Conservation (phyloP, 2,888 invertebrate species). For the Acheta domesticus region DNA sequence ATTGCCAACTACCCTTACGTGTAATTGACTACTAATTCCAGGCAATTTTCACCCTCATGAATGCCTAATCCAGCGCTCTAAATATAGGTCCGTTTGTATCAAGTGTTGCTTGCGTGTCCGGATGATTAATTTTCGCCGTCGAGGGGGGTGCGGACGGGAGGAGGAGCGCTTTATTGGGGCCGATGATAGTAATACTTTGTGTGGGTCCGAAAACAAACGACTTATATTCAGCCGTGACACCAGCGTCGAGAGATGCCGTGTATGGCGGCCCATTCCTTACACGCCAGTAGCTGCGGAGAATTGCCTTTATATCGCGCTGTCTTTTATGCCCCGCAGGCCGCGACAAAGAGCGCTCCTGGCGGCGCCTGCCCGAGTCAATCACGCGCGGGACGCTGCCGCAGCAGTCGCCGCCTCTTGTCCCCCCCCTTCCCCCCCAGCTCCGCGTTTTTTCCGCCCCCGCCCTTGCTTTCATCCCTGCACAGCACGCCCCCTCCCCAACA, state of each 20-base stretch:
- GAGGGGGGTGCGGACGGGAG: background rate
- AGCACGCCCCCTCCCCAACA: background rate
- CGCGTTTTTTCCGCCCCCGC: background rate
- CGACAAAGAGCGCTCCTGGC: background rate
- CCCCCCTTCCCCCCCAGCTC: background rate
- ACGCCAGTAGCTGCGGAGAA: background rate
- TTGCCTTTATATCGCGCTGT: slow-evolving; percentile 5
- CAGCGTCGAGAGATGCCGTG: background rate
- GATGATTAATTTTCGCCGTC: background rate
- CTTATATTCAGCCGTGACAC: slow-evolving; percentile 18
- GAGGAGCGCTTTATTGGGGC: background rate
- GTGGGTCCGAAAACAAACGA: slow-evolving; percentile 1
- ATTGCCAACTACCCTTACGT: background rate
- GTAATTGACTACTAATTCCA: slow-evolving; percentile 18
- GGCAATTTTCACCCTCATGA: slow-evolving; percentile 18
- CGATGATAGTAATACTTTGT: slow-evolving; percentile 4
- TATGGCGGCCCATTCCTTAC: background rate
- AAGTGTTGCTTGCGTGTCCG: slow-evolving; percentile 18
- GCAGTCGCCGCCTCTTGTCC: background rate
- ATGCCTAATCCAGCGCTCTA: slow-evolving; percentile 1
- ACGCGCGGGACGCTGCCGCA: background rate
- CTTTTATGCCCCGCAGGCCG: background rate
- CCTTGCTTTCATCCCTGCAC: background rate
- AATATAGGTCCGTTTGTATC: background rate
- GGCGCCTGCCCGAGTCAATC: background rate